phyloP scores from a whole-genome alignment of 37 sponge, comb jelly and placozoan species.

The Bolinopsis microptera region DNA sequence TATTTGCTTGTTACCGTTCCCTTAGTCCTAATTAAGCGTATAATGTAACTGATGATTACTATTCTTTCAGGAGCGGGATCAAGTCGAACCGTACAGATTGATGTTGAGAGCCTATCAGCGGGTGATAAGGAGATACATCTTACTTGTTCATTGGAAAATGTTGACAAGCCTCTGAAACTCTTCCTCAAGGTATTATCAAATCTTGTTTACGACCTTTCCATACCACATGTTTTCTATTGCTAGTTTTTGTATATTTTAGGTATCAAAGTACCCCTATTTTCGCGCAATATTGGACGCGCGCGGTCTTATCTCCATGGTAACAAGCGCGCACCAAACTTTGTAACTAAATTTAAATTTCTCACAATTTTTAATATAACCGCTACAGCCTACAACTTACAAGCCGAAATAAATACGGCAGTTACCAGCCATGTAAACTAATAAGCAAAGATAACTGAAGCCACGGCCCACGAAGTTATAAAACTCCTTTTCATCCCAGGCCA shows the following conservation, averaged over 20 bases:
- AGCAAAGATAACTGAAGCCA: too few species aligned
- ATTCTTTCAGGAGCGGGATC: constrained; percentile 16
- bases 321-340: neutral
- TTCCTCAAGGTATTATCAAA: constrained; percentile 60
- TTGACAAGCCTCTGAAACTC: constrained; percentile 34
- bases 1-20: too few species aligned
- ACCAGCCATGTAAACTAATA: too few species aligned
- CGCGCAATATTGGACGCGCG: constrained; percentile 8
- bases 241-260: neutral
- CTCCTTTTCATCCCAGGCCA: constrained; percentile 6
- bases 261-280: neutral
- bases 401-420: too few species aligned
- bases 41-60: too few species aligned
- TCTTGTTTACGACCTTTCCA: neutral
- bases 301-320: neutral
- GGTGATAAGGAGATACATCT: neutral
- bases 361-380: too few species aligned
- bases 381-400: too few species aligned
- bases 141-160: constrained; percentile 10
- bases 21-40: too few species aligned
- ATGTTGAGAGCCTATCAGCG: neutral
- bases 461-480: too few species aligned
- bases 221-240: constrained; percentile 2
- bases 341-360: too few species aligned
- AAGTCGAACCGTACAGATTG: constrained; percentile 32